Evolutionary conservation across 64 coral and sea anemone genomes (phyloP).

Genomic region (Pachyseris speciosa): DNA sequence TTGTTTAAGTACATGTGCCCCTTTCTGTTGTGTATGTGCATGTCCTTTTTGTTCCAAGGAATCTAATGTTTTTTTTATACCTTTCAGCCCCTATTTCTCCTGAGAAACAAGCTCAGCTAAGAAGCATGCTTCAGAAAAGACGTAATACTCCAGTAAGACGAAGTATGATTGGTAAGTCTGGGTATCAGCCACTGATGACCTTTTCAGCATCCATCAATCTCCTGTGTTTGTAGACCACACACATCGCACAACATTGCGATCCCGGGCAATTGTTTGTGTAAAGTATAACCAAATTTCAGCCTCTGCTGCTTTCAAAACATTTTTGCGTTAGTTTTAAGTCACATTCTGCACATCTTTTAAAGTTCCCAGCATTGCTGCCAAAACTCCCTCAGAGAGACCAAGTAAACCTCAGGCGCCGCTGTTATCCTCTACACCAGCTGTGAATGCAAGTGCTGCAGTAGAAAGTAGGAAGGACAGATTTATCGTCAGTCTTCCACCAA

Average conservation of each 20-base stretch:
- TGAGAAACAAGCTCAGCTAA: conserved; percentile 34
- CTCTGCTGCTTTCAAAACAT: too few species aligned
- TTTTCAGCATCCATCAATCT: too few species aligned
- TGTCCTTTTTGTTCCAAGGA: neutral
- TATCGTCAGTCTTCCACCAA: neutral
- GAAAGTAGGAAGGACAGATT: neutral
- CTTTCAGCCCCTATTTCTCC: conserved; percentile 5
- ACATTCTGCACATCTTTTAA: neutral
- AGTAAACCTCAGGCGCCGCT: neutral
- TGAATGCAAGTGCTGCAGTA: neutral
- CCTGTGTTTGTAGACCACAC: too few species aligned
- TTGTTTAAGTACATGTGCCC: too few species aligned
- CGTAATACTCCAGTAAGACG: conserved; percentile 55
- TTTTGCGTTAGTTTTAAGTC: neutral
- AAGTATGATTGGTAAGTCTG: conserved; percentile 17
- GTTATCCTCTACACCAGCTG: conserved; percentile 52
- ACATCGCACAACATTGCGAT: too few species aligned
- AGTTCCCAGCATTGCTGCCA: neutral
- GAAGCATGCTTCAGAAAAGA: conserved; percentile 65
- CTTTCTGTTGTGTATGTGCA: neutral
- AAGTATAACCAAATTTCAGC: too few species aligned
- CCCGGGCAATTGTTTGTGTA: too few species aligned
- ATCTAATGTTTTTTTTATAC: neutral
- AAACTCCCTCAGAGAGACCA: conserved; percentile 22
- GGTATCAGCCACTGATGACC: too few species aligned